A percentile compares a stretch with the other conserved stretches of the same genome.
phyloP scores from a whole-genome alignment of 2,113 vertebrate species.

The Elgaria multicarinata region DNA sequence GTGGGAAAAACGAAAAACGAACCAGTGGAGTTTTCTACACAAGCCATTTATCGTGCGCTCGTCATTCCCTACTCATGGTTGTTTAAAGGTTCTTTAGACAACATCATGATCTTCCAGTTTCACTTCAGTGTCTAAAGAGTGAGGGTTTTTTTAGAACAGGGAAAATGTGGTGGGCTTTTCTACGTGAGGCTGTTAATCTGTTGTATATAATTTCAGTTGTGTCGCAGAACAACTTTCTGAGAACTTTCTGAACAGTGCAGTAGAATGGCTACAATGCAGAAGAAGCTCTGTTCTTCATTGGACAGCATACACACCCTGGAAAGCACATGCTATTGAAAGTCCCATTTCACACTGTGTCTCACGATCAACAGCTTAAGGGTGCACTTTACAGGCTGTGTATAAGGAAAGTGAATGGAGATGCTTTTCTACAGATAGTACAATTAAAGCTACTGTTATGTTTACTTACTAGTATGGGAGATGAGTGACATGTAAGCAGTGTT shows the following conservation, averaged over 20 bases:
- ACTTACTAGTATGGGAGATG: not conserved
- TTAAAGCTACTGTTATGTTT: not conserved
- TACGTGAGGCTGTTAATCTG: too few relatives aligned
- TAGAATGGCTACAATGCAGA: too few relatives aligned
- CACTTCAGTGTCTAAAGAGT: too few relatives aligned
- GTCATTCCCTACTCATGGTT: too few relatives aligned
- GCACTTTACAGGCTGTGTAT: not conserved
- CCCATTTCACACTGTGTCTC: rapidly evolving
- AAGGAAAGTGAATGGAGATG: not conserved
- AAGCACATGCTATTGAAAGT: rapidly evolving
- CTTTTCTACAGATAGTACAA: not conserved
- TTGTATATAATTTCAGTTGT: too few relatives aligned
- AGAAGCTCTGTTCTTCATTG: rapidly evolving
- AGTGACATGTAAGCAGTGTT: not conserved
- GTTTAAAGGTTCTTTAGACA: too few relatives aligned
- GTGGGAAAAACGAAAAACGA: not conserved
- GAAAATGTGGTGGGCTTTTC: too few relatives aligned
- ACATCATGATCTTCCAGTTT: too few relatives aligned
- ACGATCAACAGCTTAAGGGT: not conserved
- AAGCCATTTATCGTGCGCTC: too few relatives aligned
- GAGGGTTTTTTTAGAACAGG: too few relatives aligned
- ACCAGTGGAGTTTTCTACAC: not conserved
- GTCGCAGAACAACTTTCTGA: too few relatives aligned
- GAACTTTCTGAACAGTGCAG: too few relatives aligned
- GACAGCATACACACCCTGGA: not conserved